A percentile compares a stretch with the other conserved stretches of the same genome.
phyloP scores from a whole-genome alignment of 1,140 invertebrate genomes.

The Eulimnadia texana region DNA sequence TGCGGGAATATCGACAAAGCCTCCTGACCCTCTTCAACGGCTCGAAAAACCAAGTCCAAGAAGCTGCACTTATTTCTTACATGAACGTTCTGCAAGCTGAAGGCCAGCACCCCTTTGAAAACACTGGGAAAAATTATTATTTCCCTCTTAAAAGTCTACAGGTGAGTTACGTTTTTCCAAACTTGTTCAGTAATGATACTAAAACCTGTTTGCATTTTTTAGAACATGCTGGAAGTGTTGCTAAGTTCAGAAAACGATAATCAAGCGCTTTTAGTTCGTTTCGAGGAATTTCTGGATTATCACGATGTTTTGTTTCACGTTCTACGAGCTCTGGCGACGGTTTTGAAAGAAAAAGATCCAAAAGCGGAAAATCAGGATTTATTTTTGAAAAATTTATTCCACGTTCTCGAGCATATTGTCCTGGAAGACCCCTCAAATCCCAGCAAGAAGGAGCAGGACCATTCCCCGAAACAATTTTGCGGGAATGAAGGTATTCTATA shows the following conservation, averaged over 20 bases:
- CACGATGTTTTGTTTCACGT: constrained; percentile 38
- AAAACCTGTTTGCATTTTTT: constrained; percentile 3
- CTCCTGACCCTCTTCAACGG: background rate
- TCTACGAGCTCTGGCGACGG: constrained; percentile 36
- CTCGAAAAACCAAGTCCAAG: constrained; percentile 3
- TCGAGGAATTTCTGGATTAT: constrained; percentile 44
- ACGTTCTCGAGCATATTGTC: constrained; percentile 45
- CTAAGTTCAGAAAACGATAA: constrained; percentile 37
- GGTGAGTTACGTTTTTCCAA: background rate
- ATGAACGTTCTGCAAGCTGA: constrained; percentile 12
- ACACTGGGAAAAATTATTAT: background rate
- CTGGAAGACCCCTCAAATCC: constrained; percentile 22
- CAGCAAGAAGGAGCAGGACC: constrained; percentile 28
- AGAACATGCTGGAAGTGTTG: constrained; percentile 36
- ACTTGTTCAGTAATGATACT: background rate
- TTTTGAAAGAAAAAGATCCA: constrained; percentile 38
- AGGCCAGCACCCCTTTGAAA: constrained; percentile 11
- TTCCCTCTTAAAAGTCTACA: constrained; percentile 9
- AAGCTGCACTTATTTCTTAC: background rate
- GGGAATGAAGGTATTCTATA: background rate
- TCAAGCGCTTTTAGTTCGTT: constrained; percentile 36
- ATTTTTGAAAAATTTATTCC: constrained; percentile 53
- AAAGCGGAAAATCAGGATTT: constrained; percentile 37
- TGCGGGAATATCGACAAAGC: constrained; percentile 1
- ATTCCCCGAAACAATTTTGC: constrained; percentile 31